Evolutionary conservation across 1,140 invertebrate genomes (phyloP).

Genomic region (Chlorops oryzae): DNA sequence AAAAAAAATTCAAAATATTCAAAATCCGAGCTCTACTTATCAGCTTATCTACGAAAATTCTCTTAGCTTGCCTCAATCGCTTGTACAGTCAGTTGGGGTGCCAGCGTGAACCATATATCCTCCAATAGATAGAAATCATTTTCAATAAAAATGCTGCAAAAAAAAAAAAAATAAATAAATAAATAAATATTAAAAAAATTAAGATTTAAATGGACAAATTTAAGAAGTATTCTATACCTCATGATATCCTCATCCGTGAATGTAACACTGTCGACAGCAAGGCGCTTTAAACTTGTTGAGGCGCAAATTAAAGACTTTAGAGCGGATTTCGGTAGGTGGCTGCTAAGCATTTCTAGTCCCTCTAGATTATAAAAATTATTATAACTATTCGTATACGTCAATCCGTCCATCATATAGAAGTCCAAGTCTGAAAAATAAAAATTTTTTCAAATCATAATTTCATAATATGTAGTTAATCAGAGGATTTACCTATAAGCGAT

Average conservation of each 20-base stretch:
- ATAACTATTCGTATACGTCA: slow-evolving; percentile 52
- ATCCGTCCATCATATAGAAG: slow-evolving; percentile 56
- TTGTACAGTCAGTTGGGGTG: slow-evolving; percentile 53
- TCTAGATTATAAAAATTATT: slow-evolving; percentile 56
- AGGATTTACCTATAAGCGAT: slow-evolving; percentile 51
- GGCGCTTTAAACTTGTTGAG: slow-evolving; percentile 53
- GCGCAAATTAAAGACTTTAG: slow-evolving; percentile 56
- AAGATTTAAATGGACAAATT: slow-evolving; percentile 13
- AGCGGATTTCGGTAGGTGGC: slow-evolving; percentile 52
- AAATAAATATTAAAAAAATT: not conserved
- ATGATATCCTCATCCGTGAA: slow-evolving; percentile 56
- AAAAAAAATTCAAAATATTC: too few species aligned
- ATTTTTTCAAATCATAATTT: too few species aligned
- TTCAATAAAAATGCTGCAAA: slow-evolving; percentile 52
- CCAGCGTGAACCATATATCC: slow-evolving; percentile 59
- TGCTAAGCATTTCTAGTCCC: slow-evolving; percentile 58
- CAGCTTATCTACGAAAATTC: too few species aligned
- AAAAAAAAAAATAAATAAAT: slow-evolving; percentile 5
- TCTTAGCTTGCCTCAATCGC: slow-evolving; percentile 51
- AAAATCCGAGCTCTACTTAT: too few species aligned
- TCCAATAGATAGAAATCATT: slow-evolving; percentile 55
- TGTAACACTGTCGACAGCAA: slow-evolving; percentile 52
- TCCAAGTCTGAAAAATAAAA: too few species aligned
- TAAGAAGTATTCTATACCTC: too few species aligned
- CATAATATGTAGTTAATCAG: too few species aligned